These are phyloP conservation scores for Zaprionus taronus DNA, from an alignment of 1,140 invertebrate genomes.

Conservation along the genomic window DNA sequence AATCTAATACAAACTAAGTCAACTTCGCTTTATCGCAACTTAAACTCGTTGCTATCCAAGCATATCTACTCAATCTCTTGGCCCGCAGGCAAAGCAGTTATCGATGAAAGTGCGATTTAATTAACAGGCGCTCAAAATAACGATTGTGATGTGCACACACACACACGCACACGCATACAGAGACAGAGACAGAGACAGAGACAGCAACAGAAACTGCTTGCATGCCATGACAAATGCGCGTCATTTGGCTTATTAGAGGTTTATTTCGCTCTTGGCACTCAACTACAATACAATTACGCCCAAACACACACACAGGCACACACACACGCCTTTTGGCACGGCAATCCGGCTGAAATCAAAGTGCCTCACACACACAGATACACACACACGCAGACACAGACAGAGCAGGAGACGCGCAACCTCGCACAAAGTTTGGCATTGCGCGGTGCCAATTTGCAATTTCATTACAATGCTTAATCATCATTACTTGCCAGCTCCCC, in stretches of 20 bases:
- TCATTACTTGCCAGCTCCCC: slow-evolving; percentile 60
- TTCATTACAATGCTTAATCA: slow-evolving; percentile 82
- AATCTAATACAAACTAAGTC: not conserved
- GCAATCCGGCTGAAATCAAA: slow-evolving; percentile 62
- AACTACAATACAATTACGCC: slow-evolving; percentile 76
- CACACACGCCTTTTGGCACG: slow-evolving; percentile 55
- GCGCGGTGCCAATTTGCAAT: slow-evolving; percentile 73
- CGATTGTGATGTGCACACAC: slow-evolving; percentile 3
- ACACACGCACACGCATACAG: slow-evolving; percentile 1
- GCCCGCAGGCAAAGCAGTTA: slow-evolving; percentile 8
- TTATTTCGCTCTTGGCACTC: slow-evolving; percentile 75
- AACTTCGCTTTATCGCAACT: no score
- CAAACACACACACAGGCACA: slow-evolving; percentile 27
- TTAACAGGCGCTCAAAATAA: slow-evolving; percentile 46
- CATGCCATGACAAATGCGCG: slow-evolving; percentile 67
- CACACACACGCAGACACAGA: not conserved
- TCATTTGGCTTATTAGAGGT: slow-evolving; percentile 79
- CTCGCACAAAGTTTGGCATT: slow-evolving; percentile 37
- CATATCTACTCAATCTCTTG: not conserved
- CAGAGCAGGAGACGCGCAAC: not conserved
- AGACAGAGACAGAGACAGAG: not conserved
- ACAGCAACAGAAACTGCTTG: not conserved
- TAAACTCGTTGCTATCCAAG: not conserved
- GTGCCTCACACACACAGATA: slow-evolving; percentile 12
- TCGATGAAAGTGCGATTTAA: slow-evolving; percentile 47